Evolutionary conservation across 2,888 invertebrate genomes (phyloP).

Genomic region (Pterobdella sp.): DNA sequence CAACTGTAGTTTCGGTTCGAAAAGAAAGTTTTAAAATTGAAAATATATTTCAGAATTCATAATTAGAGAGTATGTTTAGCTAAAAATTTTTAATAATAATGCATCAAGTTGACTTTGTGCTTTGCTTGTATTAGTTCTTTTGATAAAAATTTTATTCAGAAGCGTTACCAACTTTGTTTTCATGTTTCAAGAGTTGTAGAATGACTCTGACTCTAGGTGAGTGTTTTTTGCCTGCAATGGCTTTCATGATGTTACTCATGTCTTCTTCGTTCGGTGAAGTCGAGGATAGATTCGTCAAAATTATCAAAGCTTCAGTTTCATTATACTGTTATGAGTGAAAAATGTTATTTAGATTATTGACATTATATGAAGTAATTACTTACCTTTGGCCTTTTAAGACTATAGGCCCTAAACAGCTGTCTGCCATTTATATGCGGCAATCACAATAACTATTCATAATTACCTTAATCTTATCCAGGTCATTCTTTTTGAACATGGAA

Average conservation of each 20-base stretch:
- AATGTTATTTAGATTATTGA: background rate
- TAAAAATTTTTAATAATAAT: too few species aligned
- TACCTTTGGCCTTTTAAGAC: too few species aligned
- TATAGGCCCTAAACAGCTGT: too few species aligned
- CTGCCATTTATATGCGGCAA: background rate
- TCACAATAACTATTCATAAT: background rate
- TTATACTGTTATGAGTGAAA: background rate
- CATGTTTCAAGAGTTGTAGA: constrained; percentile 37
- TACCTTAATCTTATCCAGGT: constrained; percentile 16
- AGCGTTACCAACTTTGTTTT: constrained; percentile 37
- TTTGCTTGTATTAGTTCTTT: too few species aligned
- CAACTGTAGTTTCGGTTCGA: constrained; percentile 59
- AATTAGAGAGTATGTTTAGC: too few species aligned
- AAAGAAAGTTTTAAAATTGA: background rate
- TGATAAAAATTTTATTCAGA: too few species aligned
- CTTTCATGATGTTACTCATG: constrained; percentile 38
- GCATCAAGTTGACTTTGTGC: too few species aligned
- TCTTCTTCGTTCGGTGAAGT: constrained; percentile 14
- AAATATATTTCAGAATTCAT: too few species aligned
- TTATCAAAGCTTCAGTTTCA: constrained; percentile 13
- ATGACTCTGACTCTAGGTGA: constrained; percentile 35
- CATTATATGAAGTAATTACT: background rate
- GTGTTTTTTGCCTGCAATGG: constrained; percentile 38
- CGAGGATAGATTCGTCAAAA: constrained; percentile 12
- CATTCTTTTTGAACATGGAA: constrained; percentile 1